Evolutionary conservation across 2,797 vertebrate genomes (phyloP).

Genomic region (Anabacerthia variegaticeps): DNA sequence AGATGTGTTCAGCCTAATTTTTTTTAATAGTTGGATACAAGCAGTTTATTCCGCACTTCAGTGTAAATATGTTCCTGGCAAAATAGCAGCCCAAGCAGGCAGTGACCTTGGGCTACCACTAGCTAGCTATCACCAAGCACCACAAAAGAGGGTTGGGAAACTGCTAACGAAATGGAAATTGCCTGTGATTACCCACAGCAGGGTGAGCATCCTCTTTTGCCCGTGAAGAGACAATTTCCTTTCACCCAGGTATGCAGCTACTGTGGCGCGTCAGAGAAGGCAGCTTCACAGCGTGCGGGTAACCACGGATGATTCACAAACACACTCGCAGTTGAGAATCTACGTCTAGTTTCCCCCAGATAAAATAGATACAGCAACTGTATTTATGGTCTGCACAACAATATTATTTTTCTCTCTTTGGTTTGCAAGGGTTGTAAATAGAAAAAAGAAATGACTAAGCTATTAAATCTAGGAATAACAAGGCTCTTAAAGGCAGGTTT

Average conservation of each 20-base stretch:
- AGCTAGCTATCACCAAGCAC: not conserved
- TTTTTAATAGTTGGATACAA: not conserved
- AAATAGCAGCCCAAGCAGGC: conserved; percentile 34
- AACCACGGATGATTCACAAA: not conserved
- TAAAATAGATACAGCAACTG: conserved; percentile 51
- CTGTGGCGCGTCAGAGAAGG: not conserved
- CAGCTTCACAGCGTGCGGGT: not conserved
- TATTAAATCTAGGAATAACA: conserved; percentile 72
- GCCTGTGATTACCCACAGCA: not conserved
- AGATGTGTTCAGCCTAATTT: not conserved
- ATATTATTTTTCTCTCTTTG: conserved; percentile 69
- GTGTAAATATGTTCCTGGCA: not conserved
- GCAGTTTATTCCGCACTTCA: not conserved
- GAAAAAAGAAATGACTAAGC: conserved; percentile 52
- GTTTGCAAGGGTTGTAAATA: conserved; percentile 69
- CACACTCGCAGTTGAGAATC: not conserved
- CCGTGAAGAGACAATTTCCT: conserved; percentile 47
- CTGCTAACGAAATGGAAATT: conserved; percentile 36
- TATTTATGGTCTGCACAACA: conserved; percentile 60
- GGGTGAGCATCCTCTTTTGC: conserved; percentile 53
- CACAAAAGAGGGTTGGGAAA: not conserved
- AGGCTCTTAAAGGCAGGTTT: conserved; percentile 68
- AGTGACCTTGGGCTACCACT: conserved; percentile 27
- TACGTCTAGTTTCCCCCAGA: not conserved
- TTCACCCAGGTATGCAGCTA: not conserved